Evolutionary conservation across 2,113 vertebrate species (phyloP).

Genomic region (Otocyon megalotis): DNA sequence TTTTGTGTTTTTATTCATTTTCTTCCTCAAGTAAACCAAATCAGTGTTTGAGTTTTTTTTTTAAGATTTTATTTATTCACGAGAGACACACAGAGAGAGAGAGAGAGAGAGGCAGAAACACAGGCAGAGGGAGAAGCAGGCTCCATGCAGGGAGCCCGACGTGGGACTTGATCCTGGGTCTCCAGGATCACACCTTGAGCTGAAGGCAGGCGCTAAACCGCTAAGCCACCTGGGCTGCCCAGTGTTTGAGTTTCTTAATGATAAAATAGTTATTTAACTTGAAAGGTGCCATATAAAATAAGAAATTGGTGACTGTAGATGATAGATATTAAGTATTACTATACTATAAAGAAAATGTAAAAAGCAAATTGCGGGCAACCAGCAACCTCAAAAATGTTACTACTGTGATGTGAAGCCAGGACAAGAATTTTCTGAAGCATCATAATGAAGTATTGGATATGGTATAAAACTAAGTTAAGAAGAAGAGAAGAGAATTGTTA

Average conservation of each 20-base stretch:
- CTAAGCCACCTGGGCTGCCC: neutral
- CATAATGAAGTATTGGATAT: neutral
- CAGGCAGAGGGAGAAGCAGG: too few species aligned
- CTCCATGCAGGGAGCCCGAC: too few species aligned
- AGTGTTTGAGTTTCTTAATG: neutral
- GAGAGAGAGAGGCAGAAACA: too few species aligned
- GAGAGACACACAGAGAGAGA: too few species aligned
- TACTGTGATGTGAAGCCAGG: neutral
- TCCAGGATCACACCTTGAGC: too few species aligned
- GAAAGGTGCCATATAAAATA: neutral
- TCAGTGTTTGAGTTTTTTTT: neutral
- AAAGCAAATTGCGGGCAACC: neutral
- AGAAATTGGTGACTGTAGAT: neutral
- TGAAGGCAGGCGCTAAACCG: too few species aligned
- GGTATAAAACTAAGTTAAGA: neutral
- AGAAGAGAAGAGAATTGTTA: neutral
- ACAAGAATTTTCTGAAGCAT: slow-evolving; percentile 30
- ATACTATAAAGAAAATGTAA: neutral
- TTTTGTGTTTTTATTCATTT: neutral
- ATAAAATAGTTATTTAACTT: slow-evolving; percentile 25
- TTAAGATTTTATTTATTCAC: too few species aligned
- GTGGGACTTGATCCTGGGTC: too few species aligned
- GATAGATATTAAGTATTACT: neutral
- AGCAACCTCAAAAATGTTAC: neutral
- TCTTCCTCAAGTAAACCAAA: neutral